Base-by-base conservation (phyloP, 2,797 vertebrate genomes). In the Xiphophorus birchmanni region DNA sequence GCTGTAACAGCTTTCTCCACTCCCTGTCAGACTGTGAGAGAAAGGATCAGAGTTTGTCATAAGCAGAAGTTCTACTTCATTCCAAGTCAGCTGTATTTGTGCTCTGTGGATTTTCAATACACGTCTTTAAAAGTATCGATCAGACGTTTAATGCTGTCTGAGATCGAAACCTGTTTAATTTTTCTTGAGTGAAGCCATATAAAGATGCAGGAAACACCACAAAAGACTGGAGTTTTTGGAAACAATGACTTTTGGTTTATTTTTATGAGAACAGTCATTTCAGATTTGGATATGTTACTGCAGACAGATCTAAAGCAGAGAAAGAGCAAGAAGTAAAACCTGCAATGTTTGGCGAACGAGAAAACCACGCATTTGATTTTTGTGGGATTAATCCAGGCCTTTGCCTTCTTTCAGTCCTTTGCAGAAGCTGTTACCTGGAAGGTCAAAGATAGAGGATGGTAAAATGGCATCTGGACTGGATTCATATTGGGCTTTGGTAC, bases 1-100 rank as follows among this genome's bases (percentile, higher is more conserved):
- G 85, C 80, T 79, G 89, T 86, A 89, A 90, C 84, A 87, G 21
- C 86, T 73, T 79, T 83, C 79, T 77, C 73, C 12, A 11, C 79
- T 89, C 78, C 76, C 75, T 45, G 32, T 80, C 50, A 86, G 84
- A 88, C 84, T 40, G 78, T 54, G 75, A 86, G 83, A 76, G 58
- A 89, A 82, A 84, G 88, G 81, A 88, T 81, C 60, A 48, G 77
- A 79, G 75, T 56, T 77, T 85, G 82, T 86, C 73, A 84, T 74
- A 89, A 81, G 69, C 21, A 47, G 77, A 82, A 80, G 78, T 75
- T 63, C 72, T 48, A 77, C 42, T 47, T 10, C 0, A 17, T 50
- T 75, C 63, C 65, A 56, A 71, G 75, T 71, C 2, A 75, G 48
- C 47, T 72, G 48, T 8, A 50, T 79, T 44, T 56, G 6, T 37